These are phyloP conservation scores for Dinocampus coccinellae DNA, from an alignment of 2,888 invertebrate species.

Conservation along the genomic window DNA sequence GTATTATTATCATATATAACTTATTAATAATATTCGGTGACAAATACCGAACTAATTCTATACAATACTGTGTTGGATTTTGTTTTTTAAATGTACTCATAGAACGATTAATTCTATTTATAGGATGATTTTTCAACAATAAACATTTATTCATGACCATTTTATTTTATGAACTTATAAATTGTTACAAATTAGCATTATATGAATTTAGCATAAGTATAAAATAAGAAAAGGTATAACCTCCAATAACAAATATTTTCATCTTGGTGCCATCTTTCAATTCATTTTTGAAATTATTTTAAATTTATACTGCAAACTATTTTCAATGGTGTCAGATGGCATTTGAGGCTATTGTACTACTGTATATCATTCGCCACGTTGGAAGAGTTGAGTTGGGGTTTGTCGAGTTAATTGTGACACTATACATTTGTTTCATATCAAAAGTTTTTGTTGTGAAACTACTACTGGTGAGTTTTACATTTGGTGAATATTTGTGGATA, in stretches of 20 bases:
- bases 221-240: too few relatives aligned
- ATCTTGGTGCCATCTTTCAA: too few relatives aligned
- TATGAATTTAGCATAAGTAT: too few relatives aligned
- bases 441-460: not conserved
- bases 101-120: conserved; percentile 39
- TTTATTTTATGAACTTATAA: not conserved
- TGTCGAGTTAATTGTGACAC: conserved; percentile 42
- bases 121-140: conserved; percentile 27
- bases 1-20: not conserved
- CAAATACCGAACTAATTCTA: conserved; percentile 73
- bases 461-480: not conserved
- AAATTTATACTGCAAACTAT: not conserved
- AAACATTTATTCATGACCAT: conserved; percentile 40
- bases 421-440: conserved; percentile 33
- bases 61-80: conserved; percentile 73
- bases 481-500: not conserved
- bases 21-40: conserved; percentile 2
- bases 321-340: too few relatives aligned
- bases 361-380: conserved; percentile 64
- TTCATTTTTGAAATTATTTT: too few relatives aligned
- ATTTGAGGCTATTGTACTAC: not conserved
- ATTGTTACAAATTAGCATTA: not conserved
- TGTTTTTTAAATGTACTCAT: conserved; percentile 58
- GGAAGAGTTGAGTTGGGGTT: conserved; percentile 56
- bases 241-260: too few relatives aligned